Conservation (phyloP, 2,113 vertebrate species). For the Ranitomeya imitator region DNA sequence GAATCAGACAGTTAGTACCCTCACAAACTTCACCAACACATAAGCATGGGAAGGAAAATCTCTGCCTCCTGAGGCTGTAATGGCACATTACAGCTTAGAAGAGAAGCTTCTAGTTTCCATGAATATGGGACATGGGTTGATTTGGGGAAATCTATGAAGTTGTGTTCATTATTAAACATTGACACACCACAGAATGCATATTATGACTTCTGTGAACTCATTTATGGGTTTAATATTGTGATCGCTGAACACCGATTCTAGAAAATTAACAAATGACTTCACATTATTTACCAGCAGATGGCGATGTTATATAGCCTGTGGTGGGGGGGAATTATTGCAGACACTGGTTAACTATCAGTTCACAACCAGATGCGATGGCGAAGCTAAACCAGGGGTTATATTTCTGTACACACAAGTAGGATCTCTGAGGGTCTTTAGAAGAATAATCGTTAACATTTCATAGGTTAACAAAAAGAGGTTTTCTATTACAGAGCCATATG, state of each 20-base stretch:
- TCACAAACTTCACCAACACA: no score
- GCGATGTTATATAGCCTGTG: background rate
- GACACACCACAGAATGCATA: no score
- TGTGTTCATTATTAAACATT: no score
- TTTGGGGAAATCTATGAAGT: no score
- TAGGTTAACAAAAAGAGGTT: background rate
- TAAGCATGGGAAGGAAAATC: no score
- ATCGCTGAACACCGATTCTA: background rate
- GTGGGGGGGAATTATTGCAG: no score
- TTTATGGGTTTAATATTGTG: background rate
- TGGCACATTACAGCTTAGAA: no score
- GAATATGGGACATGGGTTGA: no score
- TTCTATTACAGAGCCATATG: background rate
- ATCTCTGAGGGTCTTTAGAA: background rate
- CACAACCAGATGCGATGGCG: background rate
- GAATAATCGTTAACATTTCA: background rate
- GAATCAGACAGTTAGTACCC: no score
- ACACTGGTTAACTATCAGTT: background rate
- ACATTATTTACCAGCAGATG: background rate
- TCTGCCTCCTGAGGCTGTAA: no score
- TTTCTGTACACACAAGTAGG: background rate
- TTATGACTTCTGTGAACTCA: no score
- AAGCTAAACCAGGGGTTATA: background rate
- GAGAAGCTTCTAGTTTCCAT: no score
- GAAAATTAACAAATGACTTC: background rate